A percentile compares a stretch with the other conserved stretches of the same genome.
phyloP scores from a whole-genome alignment of 2,797 vertebrate genomes.

The Rhabdophis nuchalis region DNA sequence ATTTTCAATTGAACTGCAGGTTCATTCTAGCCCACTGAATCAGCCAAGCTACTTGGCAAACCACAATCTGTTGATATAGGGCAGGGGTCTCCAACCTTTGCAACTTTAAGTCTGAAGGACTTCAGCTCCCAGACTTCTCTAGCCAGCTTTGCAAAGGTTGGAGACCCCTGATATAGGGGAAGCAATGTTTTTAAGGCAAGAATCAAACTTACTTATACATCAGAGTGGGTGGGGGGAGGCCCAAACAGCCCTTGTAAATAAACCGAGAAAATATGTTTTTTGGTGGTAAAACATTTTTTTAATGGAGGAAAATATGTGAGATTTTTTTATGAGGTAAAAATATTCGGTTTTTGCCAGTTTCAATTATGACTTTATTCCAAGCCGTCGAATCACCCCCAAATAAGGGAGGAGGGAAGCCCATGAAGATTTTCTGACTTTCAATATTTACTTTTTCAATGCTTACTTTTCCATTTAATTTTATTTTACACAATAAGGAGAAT shows the following conservation, averaged over 20 bases:
- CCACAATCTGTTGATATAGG: neutral
- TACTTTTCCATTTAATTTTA: neutral
- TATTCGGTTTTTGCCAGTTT: neutral
- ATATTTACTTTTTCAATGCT: neutral
- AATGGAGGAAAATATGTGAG: neutral
- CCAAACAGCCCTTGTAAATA: neutral
- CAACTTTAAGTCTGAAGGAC: no score
- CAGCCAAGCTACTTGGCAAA: neutral
- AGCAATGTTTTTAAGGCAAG: neutral
- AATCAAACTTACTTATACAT: neutral
- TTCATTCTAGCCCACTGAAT: neutral
- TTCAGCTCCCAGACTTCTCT: no score
- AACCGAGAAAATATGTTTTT: neutral
- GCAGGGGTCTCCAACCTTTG: no score
- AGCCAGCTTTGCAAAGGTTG: no score
- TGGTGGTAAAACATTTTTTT: neutral
- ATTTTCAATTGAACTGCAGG: neutral
- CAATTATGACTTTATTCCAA: neutral
- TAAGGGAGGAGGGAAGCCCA: neutral
- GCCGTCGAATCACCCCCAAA: neutral
- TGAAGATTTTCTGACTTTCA: neutral
- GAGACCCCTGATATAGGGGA: neutral
- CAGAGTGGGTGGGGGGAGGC: neutral
- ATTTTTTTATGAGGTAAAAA: neutral
- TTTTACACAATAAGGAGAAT: neutral